Base-by-base conservation (phyloP, 2,888 invertebrate species). In the Melinopterus prodromus region DNA sequence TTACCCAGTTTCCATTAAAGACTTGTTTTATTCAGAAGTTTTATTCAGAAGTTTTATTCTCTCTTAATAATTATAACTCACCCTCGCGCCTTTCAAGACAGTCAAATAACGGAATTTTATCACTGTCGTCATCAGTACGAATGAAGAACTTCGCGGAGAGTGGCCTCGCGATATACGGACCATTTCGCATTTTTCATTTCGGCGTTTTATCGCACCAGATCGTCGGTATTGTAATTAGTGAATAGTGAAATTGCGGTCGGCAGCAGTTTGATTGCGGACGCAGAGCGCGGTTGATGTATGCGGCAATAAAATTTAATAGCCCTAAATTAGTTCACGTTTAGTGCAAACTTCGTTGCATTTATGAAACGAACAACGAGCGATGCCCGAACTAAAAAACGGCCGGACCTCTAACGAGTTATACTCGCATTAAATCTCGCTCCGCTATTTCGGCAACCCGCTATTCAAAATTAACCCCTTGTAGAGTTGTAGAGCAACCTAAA, bases 311-410 rank as follows among this genome's bases (percentile, higher is more conserved):
- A 74, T 74, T 74, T 74, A 74, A 74, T 74, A 35, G 74, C 15
- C 74, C 15, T 35, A 74, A 74, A 74, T 74, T 74, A 74, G 74
- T 36, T 74, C 74, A 15, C 74, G 36, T 74, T 74, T 74, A 35
- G 74, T 12, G 53, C 53, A 9, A 53, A 36, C 36, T 35, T 35
- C 15, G 74, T 36, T 35, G 71, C 35, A 71, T 71, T 71, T 53
- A 53, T 53, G 53, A 53, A 53, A 53, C 12, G 53, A 53, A 53
- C 53, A 53, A 53, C 53, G 53, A 53, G 12, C 3, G 26, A 26
- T 26, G 26, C 26, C 1, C 26, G 26, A 26, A 26, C 26, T 26
- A 26, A 1, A 26, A 26, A 26, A 26, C 26, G 26, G 26, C 53
- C 53, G 1, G 12, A 53, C 53, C 53, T 12, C 7, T 12, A 53